Conservation (phyloP, 2,113 vertebrate genomes). For the Apteryx mantelli region DNA sequence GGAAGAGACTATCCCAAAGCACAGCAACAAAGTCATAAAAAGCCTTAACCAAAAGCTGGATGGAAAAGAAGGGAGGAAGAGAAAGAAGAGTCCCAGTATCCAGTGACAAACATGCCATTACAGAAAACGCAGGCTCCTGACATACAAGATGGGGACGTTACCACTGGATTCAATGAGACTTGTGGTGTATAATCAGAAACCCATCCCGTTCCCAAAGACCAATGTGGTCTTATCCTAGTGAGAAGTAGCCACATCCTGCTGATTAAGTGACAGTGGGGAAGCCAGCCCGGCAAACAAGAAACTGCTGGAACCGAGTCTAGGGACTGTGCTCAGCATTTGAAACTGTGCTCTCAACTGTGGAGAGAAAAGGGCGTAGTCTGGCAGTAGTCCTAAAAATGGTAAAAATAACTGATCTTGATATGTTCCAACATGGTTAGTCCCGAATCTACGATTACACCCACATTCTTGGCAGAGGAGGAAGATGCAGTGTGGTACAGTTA, state of each 20-base stretch:
- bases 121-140: background rate
- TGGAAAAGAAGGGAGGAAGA: background rate
- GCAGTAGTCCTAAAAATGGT: conserved; percentile 16
- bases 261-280: background rate
- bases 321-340: background rate
- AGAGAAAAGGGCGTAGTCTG: conserved; percentile 3
- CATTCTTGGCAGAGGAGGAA: conserved; percentile 45
- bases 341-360: background rate
- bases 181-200: background rate
- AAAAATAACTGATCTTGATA: conserved; percentile 38
- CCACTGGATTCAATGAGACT: background rate
- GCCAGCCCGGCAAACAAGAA: background rate
- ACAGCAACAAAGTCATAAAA: background rate
- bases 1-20: background rate
- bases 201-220: background rate
- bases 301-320: background rate
- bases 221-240: background rate
- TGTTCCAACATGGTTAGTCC: conserved; percentile 36
- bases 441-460: conserved; percentile 26
- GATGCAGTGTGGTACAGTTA: background rate
- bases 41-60: background rate
- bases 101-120: background rate
- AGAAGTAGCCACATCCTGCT: conserved; percentile 1
- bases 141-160: background rate
- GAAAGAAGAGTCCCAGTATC: background rate